Base-by-base conservation (phyloP, 2,113 vertebrate genomes). In the Siniperca knerii region DNA sequence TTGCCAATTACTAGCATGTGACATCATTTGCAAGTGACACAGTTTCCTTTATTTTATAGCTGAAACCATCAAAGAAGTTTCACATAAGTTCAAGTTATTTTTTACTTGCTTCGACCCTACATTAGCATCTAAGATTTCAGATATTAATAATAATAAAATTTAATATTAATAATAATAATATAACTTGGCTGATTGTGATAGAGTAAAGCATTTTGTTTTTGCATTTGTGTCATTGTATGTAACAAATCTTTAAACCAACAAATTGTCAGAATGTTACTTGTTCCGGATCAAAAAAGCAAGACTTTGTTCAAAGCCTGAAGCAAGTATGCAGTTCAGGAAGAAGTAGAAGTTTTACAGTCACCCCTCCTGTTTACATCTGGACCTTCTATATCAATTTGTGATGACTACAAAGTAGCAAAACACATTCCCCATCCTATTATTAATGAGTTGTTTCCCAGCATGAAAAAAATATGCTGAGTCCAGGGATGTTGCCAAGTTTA, bases 391-490 rank as follows among this genome's bases (percentile, higher is more conserved):
- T 81, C 16, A 73, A 42, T 74, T 65, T 77, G 33, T 52, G 57
- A 58, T 69, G 78, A 78, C 81, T 62, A 50, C 35, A 76, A 79
- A 79, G 68, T 29, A 73, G 57, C 37, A 58, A 79, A 83, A 72
- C 8, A 75, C 54, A 73, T 37, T 75, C 77, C 18, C 67, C 15
- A 15, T 40, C 54, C 29, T 50, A 20, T 81, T 74, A 81, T 77
- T 81, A 88, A 81, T 72, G 37, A 77, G 54, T 35, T 77, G 42
- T 78, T 55, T 74, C 50, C n/a, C 70, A 70, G 78, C 78, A 65
- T 88, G 13, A 57, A 77, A 76, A 33, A 55, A 66, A 61, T 37
- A 79, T 73, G 66, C 86, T 84, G 86, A 87, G 60, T 84, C 54
- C 9, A 25, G 35, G 25, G 65, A 73, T 66, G 61, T 68, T 48